Base-by-base conservation (phyloP, 2,113 vertebrate genomes). In the Larimichthys crocea region DNA sequence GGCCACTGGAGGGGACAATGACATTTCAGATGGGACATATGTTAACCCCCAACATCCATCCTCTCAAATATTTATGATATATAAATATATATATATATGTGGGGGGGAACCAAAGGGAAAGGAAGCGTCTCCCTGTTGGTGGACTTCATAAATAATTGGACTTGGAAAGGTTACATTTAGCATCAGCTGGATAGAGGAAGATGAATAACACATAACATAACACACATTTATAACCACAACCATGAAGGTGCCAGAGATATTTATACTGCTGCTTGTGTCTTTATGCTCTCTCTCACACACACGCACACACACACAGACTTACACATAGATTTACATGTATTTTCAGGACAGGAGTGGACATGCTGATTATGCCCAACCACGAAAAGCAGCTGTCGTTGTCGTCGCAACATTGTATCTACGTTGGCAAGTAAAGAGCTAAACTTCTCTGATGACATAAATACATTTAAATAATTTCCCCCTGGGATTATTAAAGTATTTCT, bases 111-210 rank as follows among this genome's bases (percentile, higher is more conserved):
- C 63, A 68, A 48, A 31, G 35, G 63, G 68, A 74, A 59, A 17
- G 55, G 64, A 63, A 53, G 68, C 3, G 7, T 35, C 31, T 35
- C 44, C 10, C 44, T 46, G 71, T 82, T 86, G 88, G 69, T 65
- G 46, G 85, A 79, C 80, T 68, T 86, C 65, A 89, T 89, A 80
- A 87, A 92, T 91, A 91, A 94, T 88, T 86, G 85, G 77, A 88
- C 48, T 65, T 85, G 76, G 68, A 93, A 93, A 93, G 88, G 90
- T 89, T 92, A 89, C 69, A 62, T 78, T 85, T 85, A 70, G 69
- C 80, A 84, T 74, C 78, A 88, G 64, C 60, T 61, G 80, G 66
- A 72, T 24, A 22, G 73, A 76, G 42, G 31, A 70, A 65, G 64
- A 69, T 20, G 26, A 55, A 26, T 40, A 70, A 26, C 26, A 26